Evolutionary conservation across 92 coral and sea anemone species (phyloP), one percentile per base, ranked within the genome.

Genomic region (Epizoanthus fatuus): DNA sequence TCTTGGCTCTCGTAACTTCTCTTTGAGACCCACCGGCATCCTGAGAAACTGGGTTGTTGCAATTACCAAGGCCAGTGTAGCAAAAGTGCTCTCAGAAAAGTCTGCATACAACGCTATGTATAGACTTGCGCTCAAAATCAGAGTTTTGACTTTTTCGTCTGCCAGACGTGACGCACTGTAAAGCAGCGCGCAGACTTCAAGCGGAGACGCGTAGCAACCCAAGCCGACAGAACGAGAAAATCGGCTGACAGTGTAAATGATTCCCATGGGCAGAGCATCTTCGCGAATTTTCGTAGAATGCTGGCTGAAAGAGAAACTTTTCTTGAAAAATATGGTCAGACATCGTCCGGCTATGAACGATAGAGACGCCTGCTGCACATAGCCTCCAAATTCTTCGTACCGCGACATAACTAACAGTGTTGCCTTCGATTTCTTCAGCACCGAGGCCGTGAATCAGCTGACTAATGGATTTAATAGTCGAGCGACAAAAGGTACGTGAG

Each of bases 291-390:
- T 47, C 32, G 44, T 55, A 47, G 53, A 20, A 55, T 90, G 93
- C 39, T 40, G 63, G 19, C 20, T 11, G 49, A 86, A 84, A 15
- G 71, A 35, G 67, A 93, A 93, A 14, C 67, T 57, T 67, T 59
- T 87, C 86, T 87, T 93, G 84, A 83, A 93, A 53, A 90, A 93
- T 72, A 90, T 86, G 3, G 93, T 93, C 37, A 93, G 80, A 65
- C 16, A 35, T 37, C 78, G 52, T 70, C 88, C 84, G 29, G 1
- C 38, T 9, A 80, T 29, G 55, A 71, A 55, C 56, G 75, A 70
- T 1, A 70, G 25, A 44, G 15, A 2, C 12, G 47, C 53, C n/a
- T 39, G 11, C 19, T 68, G 25, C 7, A 68, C 16, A 39, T 12
- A 9, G 5, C 29, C 4, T 69, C 38, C 37, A 4, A 69, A 5